Evolutionary conservation across 2,113 vertebrate genomes (phyloP).

Genomic region (Shinisaurus crocodilurus): DNA sequence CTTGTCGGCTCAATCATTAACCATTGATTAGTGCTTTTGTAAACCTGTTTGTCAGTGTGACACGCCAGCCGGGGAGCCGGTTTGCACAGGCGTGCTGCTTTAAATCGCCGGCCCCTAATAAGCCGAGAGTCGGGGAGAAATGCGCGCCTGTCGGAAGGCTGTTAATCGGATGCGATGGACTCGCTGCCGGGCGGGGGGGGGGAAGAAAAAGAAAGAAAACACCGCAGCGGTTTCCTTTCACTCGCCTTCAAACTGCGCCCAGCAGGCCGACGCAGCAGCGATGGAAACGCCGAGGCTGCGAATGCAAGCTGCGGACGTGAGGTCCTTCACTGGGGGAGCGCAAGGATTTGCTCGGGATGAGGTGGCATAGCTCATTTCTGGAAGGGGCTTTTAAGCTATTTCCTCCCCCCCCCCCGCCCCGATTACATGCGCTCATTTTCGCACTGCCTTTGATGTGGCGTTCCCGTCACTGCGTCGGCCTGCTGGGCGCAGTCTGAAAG

Average conservation of each 20-base stretch:
- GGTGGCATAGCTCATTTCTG: background rate
- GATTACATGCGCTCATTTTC: background rate
- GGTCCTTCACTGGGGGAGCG: background rate
- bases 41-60: background rate
- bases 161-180: background rate
- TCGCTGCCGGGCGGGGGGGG: too few relatives aligned
- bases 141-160: background rate
- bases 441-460: background rate
- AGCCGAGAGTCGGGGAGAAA: background rate
- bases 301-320: background rate
- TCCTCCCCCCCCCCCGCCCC: background rate
- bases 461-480: background rate
- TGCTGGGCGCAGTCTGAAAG: too few relatives aligned
- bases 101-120: background rate
- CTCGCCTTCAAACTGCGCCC: background rate
- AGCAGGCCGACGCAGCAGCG: too few relatives aligned
- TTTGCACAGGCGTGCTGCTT: background rate
- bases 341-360: background rate
- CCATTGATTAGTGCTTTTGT: slow-evolving; percentile 10
- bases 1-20: background rate
- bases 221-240: background rate
- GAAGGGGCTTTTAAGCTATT: background rate
- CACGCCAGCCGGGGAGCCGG: background rate
- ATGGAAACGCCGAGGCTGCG: background rate
- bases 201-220: background rate